Evolutionary conservation across 2,888 invertebrate genomes (phyloP), one percentile per base, ranked within the genome.

Genomic region (Drosophila histrio): DNA sequence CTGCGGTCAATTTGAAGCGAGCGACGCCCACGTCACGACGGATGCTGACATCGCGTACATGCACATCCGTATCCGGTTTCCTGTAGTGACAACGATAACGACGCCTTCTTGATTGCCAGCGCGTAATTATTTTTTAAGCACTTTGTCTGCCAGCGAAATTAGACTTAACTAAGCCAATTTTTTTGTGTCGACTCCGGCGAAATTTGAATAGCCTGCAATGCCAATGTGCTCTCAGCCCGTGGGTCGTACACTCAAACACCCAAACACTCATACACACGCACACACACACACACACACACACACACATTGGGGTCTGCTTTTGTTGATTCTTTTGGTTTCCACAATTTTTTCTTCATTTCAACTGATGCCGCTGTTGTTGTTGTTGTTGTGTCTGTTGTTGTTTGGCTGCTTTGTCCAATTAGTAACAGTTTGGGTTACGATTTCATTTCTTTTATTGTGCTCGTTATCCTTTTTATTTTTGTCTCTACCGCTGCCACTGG

Each of bases 121-220:
- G 85, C 79, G 88, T 85, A 85, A 85, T 88, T 85, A 85, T 88
- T 88, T 85, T 85, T 85, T 85, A 88, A 88, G 79, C 77, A 81
- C 73, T 81, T 76, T 75, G 83, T 83, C 83, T 83, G 72, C 78
- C 83, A 71, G 71, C 66, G 56, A 83, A 88, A 84, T 84, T 86
- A 83, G 84, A 88, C 80, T 83, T 82, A 82, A 86, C 88, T 75
- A 86, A 86, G 78, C 73, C 78, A 77, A 78, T 80, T 78, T 52
- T 24, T 24, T 56, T 39, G 24, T 36, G 50, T 47, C 19, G 39
- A 41, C 54, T 36, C 19, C 41, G 38, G 8, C 30, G 59, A 75
- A 75, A 82, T 82, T 87, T 82, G 82, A 87, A 81, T 82, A 73
- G 82, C 50, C 53, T 24, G 19, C 44, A 50, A 13, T 32, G 43